Conservation (phyloP, 2,113 vertebrate genomes). For the Tragelaphus strepsiceros region DNA sequence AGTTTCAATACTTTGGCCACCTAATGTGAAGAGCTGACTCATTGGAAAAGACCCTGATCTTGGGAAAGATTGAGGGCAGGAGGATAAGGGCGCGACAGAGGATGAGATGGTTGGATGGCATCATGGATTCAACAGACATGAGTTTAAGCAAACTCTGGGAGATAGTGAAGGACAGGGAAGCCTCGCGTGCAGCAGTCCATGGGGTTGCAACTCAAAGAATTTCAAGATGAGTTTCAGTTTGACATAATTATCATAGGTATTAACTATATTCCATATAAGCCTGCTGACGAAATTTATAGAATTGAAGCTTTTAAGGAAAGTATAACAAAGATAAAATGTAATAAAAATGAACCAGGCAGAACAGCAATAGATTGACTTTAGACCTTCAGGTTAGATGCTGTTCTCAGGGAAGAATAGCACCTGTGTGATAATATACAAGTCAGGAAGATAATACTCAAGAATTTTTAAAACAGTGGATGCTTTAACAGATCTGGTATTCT, state of each 20-base stretch:
- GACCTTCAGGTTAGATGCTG: not conserved
- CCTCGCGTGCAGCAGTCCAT: not conserved
- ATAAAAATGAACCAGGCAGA: not conserved
- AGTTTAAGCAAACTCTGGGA: not conserved
- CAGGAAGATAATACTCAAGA: not conserved
- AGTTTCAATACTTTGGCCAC: not conserved
- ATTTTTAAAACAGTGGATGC: not conserved
- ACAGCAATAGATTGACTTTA: not conserved
- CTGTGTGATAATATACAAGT: not conserved
- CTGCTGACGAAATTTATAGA: not conserved
- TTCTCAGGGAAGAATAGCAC: not conserved
- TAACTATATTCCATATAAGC: not conserved
- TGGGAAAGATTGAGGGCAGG: not conserved
- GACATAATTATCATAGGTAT: not conserved
- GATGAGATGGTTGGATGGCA: not conserved
- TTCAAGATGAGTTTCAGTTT: not conserved
- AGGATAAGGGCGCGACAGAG: not conserved
- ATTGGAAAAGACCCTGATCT: accelerated
- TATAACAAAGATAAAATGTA: not conserved
- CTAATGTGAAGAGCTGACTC: not conserved
- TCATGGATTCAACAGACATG: not conserved
- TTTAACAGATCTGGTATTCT: not conserved
- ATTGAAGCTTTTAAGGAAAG: not conserved
- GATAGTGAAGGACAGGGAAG: not conserved
- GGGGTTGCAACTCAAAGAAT: not conserved